A percentile compares a stretch with the other conserved stretches of the same genome.
These are phyloP conservation scores for Leptinotarsa lineolata DNA, from an alignment of 1,140 invertebrate species.

Conservation along the genomic window DNA sequence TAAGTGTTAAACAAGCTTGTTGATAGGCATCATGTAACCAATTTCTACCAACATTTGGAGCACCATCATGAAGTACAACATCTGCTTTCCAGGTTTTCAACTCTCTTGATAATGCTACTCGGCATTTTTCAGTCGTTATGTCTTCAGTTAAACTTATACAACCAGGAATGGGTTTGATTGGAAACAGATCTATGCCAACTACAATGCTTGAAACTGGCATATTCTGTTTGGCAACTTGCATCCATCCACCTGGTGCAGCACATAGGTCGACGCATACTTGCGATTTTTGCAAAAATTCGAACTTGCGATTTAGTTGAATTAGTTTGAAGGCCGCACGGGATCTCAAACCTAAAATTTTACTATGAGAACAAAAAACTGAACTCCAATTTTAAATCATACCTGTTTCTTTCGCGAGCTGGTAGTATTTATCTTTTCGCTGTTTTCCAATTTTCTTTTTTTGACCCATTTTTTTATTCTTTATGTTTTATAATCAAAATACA, in stretches of 20 bases:
- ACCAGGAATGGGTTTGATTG: slow-evolving; percentile 91
- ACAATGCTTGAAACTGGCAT: slow-evolving; percentile 97
- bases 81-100: slow-evolving; percentile 96
- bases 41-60: slow-evolving; percentile 97
- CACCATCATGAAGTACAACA: slow-evolving; percentile 95
- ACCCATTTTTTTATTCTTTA: slow-evolving; percentile 72
- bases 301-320: slow-evolving; percentile 96
- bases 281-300: slow-evolving; percentile 95
- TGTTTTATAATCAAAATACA: too few species aligned
- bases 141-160: slow-evolving; percentile 91
- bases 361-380: slow-evolving; percentile 5
- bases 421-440: slow-evolving; percentile 97
- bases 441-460: slow-evolving; percentile 98
- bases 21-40: slow-evolving; percentile 98
- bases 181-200: slow-evolving; percentile 92
- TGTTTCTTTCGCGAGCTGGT: slow-evolving; percentile 97
- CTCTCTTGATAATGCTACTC: slow-evolving; percentile 77
- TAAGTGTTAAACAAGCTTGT: slow-evolving; percentile 87
- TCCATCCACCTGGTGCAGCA: slow-evolving; percentile 99
- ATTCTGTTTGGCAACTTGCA: slow-evolving; percentile 98
- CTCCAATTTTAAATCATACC: slow-evolving; percentile 63
- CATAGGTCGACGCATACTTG: slow-evolving; percentile 97
- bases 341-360: slow-evolving; percentile 77
- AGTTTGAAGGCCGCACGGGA: slow-evolving; percentile 98
- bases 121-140: slow-evolving; percentile 94